phyloP scores from a whole-genome alignment of 2,797 vertebrate genomes.

The Holocentrus rufus region DNA sequence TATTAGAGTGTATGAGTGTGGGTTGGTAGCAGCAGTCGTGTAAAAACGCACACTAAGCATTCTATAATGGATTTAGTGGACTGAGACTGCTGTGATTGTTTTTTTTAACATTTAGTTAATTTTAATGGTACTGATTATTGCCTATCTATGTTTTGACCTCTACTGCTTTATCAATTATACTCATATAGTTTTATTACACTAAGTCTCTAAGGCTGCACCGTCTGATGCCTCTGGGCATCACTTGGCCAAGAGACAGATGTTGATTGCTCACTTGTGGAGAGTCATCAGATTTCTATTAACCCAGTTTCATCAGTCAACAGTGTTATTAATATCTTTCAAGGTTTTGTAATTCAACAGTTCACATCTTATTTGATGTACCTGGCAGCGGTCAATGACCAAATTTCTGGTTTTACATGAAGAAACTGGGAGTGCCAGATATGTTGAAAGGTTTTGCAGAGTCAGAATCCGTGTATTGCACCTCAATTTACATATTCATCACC shows the following conservation, averaged over 20 bases:
- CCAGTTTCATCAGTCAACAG: too few species aligned
- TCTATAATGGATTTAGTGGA: background rate
- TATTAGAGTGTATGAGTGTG: slow-evolving; percentile 3
- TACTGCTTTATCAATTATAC: background rate
- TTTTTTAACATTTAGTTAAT: slow-evolving; percentile 27
- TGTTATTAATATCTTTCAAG: background rate
- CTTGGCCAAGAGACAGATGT: background rate
- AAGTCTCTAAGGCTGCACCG: background rate
- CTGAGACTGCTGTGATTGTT: slow-evolving; percentile 11
- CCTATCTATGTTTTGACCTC: slow-evolving; percentile 12
- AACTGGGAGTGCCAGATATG: slow-evolving; percentile 26
- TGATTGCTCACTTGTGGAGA: too few species aligned
- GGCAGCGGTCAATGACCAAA: slow-evolving; percentile 13
- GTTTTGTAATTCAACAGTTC: background rate
- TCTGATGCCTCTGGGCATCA: background rate
- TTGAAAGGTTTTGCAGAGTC: too few species aligned
- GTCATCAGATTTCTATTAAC: too few species aligned
- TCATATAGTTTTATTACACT: background rate
- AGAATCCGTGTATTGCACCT: background rate
- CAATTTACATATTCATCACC: slow-evolving; percentile 47
- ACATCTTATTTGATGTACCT: slow-evolving; percentile 2
- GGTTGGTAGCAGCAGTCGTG: background rate
- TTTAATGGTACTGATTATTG: slow-evolving; percentile 8
- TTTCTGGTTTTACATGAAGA: slow-evolving; percentile 20
- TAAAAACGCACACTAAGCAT: slow-evolving; percentile 18